phyloP scores from a whole-genome alignment of 2,113 vertebrate species.

The Corapipo altera region DNA sequence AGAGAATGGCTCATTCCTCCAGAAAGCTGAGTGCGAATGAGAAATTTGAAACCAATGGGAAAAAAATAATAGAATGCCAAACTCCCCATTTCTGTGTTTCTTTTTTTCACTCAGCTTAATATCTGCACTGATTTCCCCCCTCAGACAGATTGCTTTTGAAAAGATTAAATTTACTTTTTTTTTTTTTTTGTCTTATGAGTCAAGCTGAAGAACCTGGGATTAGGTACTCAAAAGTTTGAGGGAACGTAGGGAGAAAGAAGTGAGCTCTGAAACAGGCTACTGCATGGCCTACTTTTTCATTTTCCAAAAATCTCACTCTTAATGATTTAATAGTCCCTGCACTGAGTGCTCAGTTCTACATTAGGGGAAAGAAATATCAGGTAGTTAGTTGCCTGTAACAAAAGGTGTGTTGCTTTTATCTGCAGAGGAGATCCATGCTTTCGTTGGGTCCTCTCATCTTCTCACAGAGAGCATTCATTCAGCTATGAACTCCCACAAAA shows the following conservation, averaged over 20 bases:
- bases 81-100: neutral
- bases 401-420: neutral
- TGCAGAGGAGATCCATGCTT: neutral
- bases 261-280: neutral
- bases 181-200: neutral
- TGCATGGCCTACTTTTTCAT: neutral
- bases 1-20: neutral
- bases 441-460: neutral
- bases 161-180: neutral
- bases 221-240: neutral
- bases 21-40: neutral
- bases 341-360: neutral
- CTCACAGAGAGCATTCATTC: neutral
- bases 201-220: neutral
- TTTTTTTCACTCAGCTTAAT: neutral
- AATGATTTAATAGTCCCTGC: neutral
- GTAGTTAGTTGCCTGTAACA: neutral
- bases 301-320: neutral
- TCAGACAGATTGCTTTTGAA: neutral
- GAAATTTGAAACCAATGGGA: neutral
- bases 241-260: neutral
- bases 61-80: neutral
- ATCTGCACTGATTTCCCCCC: neutral
- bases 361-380: neutral
- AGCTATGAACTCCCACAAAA: neutral